A percentile compares a stretch with the other conserved stretches of the same genome.
phyloP scores from a whole-genome alignment of 1,140 invertebrate genomes.

The Ostrea denselamellosa region DNA sequence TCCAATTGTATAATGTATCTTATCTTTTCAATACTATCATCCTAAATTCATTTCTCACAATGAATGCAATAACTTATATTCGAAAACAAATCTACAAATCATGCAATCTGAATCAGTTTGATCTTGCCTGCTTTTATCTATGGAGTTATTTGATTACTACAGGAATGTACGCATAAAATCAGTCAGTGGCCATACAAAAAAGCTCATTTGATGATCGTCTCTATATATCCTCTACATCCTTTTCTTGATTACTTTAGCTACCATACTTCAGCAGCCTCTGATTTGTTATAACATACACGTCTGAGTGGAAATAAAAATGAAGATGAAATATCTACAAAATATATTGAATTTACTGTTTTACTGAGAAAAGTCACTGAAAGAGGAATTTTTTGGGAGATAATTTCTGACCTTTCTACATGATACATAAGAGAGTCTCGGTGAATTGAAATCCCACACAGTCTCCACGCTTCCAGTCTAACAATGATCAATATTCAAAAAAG shows the following conservation, averaged over 20 bases:
- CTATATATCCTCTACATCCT: not conserved
- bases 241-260: not conserved
- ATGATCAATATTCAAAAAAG: conserved; percentile 12
- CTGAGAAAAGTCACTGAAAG: not conserved
- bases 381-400: not conserved
- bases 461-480: not conserved
- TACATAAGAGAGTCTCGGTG: not conserved
- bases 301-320: not conserved
- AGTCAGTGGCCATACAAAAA: not conserved
- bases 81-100: not conserved
- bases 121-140: not conserved
- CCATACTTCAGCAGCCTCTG: not conserved
- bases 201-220: not conserved
- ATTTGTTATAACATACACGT: not conserved
- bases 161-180: not conserved
- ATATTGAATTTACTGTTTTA: not conserved
- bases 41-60: not conserved
- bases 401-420: not conserved
- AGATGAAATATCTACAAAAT: not conserved
- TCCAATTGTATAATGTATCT: too few species aligned
- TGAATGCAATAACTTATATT: not conserved
- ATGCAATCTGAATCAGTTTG: not conserved
- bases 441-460: conserved; percentile 4
- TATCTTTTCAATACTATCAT: too few species aligned
- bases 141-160: not conserved